These are phyloP conservation scores for Plebejus anna DNA, from an alignment of 2,888 invertebrate genomes.

Conservation along the genomic window DNA sequence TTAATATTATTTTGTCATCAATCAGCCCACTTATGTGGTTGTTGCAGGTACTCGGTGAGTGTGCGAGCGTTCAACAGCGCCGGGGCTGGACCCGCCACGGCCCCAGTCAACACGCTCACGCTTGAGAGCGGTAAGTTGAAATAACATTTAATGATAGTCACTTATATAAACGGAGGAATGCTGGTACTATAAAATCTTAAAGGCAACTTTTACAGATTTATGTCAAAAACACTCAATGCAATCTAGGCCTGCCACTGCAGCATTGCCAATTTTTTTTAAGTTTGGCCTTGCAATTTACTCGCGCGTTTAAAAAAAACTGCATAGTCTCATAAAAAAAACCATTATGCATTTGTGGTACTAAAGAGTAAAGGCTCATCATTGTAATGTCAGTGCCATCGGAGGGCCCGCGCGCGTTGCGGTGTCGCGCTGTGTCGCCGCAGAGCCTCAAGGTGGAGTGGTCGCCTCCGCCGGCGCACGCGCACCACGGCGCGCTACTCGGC, in stretches of 20 bases:
- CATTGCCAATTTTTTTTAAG: too few species aligned
- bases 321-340: too few species aligned
- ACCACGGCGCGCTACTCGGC: slow-evolving; percentile 88
- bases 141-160: too few species aligned
- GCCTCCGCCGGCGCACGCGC: slow-evolving; percentile 84
- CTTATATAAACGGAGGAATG: too few species aligned
- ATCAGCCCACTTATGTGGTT: background rate
- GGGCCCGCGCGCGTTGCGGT: slow-evolving; percentile 86
- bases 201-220: too few species aligned
- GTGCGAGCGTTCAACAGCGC: slow-evolving; percentile 93
- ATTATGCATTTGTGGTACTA: too few species aligned
- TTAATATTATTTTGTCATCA: background rate
- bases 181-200: too few species aligned
- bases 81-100: slow-evolving; percentile 89
- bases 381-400: slow-evolving; percentile 84
- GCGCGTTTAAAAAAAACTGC: too few species aligned
- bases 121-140: slow-evolving; percentile 85
- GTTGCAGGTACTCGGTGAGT: slow-evolving; percentile 84
- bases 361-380: too few species aligned
- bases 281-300: too few species aligned
- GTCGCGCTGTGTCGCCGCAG: slow-evolving; percentile 87
- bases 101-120: slow-evolving; percentile 87
- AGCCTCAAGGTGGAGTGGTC: slow-evolving; percentile 90
- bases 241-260: too few species aligned
- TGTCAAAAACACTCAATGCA: too few species aligned